Evolutionary conservation across 2,113 vertebrate species (phyloP), one percentile per base, ranked within the genome.

Genomic region (Xiphophorus maculatus): DNA sequence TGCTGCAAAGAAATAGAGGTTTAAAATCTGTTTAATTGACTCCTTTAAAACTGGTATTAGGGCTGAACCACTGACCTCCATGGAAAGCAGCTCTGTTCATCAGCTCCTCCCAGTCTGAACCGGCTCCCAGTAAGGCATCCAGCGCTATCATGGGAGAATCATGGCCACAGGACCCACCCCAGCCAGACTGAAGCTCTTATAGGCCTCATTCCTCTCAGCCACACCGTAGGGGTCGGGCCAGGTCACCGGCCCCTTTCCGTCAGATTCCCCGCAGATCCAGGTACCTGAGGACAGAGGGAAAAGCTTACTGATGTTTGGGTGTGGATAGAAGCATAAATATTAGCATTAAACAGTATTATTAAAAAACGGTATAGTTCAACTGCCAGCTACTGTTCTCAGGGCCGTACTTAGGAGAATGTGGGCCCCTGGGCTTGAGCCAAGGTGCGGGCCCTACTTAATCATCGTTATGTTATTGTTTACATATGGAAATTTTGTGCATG

Each of bases 71-170:
- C 89, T 86, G 48, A 96, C 95, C 95, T 91, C 95, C 95, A 62
- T 96, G 95, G 73, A 96, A 96, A 78, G 80, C 93, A 0, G 44
- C 94, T 71, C 80, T 67, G 88, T 90, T 92, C 79, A 96, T 95
- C 69, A 96, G 92, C 66, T 96, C 94, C 17, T 90, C 92, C 96
- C 96, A 97, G 90, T 92, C 74, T 0, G 74, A 63, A 0, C 92
- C 93, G 0, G 95, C 93, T 0, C 93, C 93, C 80, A 96, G 90
- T 74, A 96, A 77, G 0, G 95, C 93, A 27, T 96, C 96, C 64
- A 94, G 66, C 0, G 96, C 96, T 22, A 96, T 96, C 96, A 97
- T 96, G 5, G 95, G 96, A 0, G 96, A 95, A 0, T 96, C 96
- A 0, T 96, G 96, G 13, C 96, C 95, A 1, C 96, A 95, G 4